These are phyloP conservation scores for Plutella xylostella DNA, from an alignment of 2,888 invertebrate genomes.

Conservation along the genomic window DNA sequence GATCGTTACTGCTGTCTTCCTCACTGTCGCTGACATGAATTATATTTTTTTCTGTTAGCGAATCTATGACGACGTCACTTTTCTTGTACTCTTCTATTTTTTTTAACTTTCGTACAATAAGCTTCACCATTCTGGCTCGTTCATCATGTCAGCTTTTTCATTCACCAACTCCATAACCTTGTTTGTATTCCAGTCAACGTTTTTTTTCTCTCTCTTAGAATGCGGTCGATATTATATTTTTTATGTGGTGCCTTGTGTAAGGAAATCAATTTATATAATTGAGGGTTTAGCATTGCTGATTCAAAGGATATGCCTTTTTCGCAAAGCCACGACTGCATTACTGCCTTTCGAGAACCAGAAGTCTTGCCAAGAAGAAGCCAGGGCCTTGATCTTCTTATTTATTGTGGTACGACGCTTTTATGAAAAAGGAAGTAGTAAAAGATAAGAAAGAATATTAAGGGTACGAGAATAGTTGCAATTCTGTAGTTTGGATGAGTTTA, in stretches of 20 bases:
- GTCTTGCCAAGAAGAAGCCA: too few species aligned
- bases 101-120: constrained; percentile 16
- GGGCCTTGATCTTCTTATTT: constrained; percentile 1
- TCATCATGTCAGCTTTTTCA: constrained; percentile 18
- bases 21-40: too few species aligned
- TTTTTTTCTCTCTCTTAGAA: constrained; percentile 6
- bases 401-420: constrained; percentile 18
- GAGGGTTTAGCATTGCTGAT: constrained; percentile 6
- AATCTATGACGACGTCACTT: constrained; percentile 4
- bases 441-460: too few species aligned
- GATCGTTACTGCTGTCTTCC: too few species aligned
- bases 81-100: constrained; percentile 7
- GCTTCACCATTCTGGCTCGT: constrained; percentile 14
- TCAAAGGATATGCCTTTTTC: constrained; percentile 2
- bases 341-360: constrained; percentile 4
- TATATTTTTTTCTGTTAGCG: too few species aligned
- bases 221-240: constrained; percentile 5
- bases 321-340: constrained; percentile 6
- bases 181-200: constrained; percentile 5
- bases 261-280: constrained; percentile 10
- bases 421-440: too few species aligned
- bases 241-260: constrained; percentile 6
- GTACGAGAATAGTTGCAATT: too few species aligned
- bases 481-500: too few species aligned
- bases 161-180: constrained; percentile 10